Conservation (phyloP, 2,797 vertebrate species). For the Takifugu ocellatus region DNA sequence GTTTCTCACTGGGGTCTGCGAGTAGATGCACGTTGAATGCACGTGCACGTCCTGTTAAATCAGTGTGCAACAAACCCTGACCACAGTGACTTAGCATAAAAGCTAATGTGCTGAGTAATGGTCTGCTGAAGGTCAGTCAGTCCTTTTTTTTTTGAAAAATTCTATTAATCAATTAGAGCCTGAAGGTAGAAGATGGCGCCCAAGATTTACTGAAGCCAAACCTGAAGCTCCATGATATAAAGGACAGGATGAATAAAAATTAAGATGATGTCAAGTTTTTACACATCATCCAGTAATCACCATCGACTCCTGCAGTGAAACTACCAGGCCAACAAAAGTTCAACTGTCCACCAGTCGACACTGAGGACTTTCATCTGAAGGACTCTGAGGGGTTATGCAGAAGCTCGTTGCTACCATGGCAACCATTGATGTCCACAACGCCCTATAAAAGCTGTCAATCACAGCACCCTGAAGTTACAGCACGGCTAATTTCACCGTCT, state of each 20-base stretch:
- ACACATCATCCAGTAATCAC: no score
- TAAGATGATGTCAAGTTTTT: background rate
- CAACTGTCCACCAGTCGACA: background rate
- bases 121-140: no score
- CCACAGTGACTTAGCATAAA: background rate
- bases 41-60: no score
- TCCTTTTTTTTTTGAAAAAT: no score
- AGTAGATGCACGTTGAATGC: no score
- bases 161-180: no score
- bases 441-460: conserved; percentile 30
- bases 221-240: conserved; percentile 28
- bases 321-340: background rate
- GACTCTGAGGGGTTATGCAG: conserved; percentile 6
- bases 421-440: conserved; percentile 3
- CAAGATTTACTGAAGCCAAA: conserved; percentile 1
- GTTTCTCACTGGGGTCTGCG: no score
- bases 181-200: no score
- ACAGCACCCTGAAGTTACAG: conserved; percentile 17
- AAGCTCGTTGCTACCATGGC: conserved; percentile 3
- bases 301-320: background rate
- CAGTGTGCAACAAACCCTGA: background rate
- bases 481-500: conserved; percentile 22
- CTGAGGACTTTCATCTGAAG: background rate
- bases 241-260: conserved; percentile 16
- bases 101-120: background rate